Base-by-base conservation (phyloP, 2,113 vertebrate genomes). In the Eulacestoma nigropectus region DNA sequence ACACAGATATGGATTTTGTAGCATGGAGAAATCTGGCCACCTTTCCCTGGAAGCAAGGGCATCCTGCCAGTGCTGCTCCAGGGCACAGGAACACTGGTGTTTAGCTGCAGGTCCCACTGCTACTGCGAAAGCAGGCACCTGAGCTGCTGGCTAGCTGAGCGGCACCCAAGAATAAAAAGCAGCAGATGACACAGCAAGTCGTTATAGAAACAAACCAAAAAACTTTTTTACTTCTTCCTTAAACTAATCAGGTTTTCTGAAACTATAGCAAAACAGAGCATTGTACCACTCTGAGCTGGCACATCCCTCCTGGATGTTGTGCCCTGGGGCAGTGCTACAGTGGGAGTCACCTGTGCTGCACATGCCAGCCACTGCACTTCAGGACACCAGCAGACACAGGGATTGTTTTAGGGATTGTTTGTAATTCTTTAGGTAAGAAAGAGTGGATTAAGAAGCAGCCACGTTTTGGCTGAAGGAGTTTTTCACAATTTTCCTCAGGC, bases 1-100 rank as follows among this genome's bases (percentile, higher is more conserved):
- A 67, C 27, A 50, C 20, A 49, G 33, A 26, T 41, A 32, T 10
- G 47, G 49, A 78, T 17, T 0, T 0, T 5, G 8, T 7, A n/a
- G 37, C 63, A 37, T 4, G 49, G 35, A 77, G 37, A 84, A 70
- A 65, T 16, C 55, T 46, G 39, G 6, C 23, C 59, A 76, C 29
- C 5, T 50, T 78, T 80, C 42, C 56, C 35, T 39, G 42, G 32
- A 82, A 77, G 15, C 15, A 30, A 72, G 11, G 8, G 18, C 25
- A n/a, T 42, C 32, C 63, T 88, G 33, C 22, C 59, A 27, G 4
- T 33, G 49, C 41, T 76, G 10, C 16, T 39, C 16, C 70, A 50
- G 37, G 68, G 27, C 35, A 55, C 33, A 47, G 70, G 35, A 63
- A 52, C 42, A 18, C 29, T 2, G 0, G 57, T 1, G 0, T 13